Base-by-base conservation (phyloP, 2,113 vertebrate genomes). In the Nanorana parkeri region DNA sequence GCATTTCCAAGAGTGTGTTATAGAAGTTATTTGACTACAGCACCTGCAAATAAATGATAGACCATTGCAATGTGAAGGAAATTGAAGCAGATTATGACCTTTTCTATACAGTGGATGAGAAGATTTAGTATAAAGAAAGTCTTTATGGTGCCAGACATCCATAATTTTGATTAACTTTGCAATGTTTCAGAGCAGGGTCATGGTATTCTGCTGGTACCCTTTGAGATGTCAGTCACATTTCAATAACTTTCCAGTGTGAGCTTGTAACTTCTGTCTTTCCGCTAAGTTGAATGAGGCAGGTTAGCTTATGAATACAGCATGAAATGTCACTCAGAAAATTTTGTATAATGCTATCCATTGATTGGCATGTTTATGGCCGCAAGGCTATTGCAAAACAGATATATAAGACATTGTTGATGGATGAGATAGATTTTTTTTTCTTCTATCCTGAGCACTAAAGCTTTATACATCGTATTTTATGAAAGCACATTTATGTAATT, bases 141-240 rank as follows among this genome's bases (percentile, higher is more conserved):
- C 85, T 88, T 84, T 85, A 81, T 86, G 84, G 81, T 80, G 86
- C 77, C 67, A 36, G 41, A 82, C 85, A 89, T 89, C 88, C 88
- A 84, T 90, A 90, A 91, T 86, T 92, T 92, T 92, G 89, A 93
- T 93, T 92, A 93, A 92, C 88, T 87, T 91, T 86, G 86, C 89
- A 91, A 84, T 91, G 90, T 90, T 92, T 90, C 88, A 91, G 90
- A 84, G 88, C 58, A 60, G 85, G 91, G 89, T 91, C 91, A 85
- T 81, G 82, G 83, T 88, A 88, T 86, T 77, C 84, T 0, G 74
- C 88, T 92, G 92, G 91, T 86, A 90, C 75, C 75, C 87, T 94
- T 90, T 91, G 87, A 92, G 85, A 86, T 93, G 91, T 93, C 94
- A 93, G 91, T 91, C 92, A 93, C 91, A 93, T 94, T 94, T 94